Conservation (phyloP, 2,888 invertebrate genomes). For the Xiphydria camelus region DNA sequence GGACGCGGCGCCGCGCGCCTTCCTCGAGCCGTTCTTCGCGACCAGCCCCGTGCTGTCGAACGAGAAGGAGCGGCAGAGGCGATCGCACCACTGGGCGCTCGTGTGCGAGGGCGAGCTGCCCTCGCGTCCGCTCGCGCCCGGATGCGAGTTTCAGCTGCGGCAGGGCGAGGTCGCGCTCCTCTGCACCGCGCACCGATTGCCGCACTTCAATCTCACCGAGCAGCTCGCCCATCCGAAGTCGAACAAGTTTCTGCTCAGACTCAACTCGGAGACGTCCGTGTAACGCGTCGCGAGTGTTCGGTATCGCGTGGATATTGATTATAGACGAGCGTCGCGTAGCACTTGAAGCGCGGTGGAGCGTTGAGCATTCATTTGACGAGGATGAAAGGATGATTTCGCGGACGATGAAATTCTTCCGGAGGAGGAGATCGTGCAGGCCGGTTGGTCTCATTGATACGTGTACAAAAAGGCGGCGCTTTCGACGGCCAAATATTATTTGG, state of each 20-base stretch:
- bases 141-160: conserved; percentile 86
- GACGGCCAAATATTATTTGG: too few species aligned
- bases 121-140: conserved; percentile 82
- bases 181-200: conserved; percentile 82
- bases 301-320: too few species aligned
- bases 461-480: too few species aligned
- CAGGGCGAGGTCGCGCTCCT: conserved; percentile 92
- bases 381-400: too few species aligned
- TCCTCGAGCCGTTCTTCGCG: conserved; percentile 90
- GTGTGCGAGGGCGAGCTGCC: conserved; percentile 86
- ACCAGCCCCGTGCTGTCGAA: conserved; percentile 84
- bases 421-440: too few species aligned
- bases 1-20: conserved; percentile 92
- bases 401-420: too few species aligned
- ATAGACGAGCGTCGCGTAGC: too few species aligned
- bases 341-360: too few species aligned
- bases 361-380: too few species aligned
- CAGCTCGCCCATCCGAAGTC: conserved; percentile 95
- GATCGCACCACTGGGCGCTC: conserved; percentile 93
- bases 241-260: conserved; percentile 89
- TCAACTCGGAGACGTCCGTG: conserved; percentile 97
- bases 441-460: too few species aligned
- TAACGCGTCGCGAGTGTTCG: too few species aligned
- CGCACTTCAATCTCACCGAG: conserved; percentile 93
- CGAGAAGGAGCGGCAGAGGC: conserved; percentile 75